Evolutionary conservation across 2,797 vertebrate genomes (phyloP).

Genomic region (Gastrophryne carolinensis): DNA sequence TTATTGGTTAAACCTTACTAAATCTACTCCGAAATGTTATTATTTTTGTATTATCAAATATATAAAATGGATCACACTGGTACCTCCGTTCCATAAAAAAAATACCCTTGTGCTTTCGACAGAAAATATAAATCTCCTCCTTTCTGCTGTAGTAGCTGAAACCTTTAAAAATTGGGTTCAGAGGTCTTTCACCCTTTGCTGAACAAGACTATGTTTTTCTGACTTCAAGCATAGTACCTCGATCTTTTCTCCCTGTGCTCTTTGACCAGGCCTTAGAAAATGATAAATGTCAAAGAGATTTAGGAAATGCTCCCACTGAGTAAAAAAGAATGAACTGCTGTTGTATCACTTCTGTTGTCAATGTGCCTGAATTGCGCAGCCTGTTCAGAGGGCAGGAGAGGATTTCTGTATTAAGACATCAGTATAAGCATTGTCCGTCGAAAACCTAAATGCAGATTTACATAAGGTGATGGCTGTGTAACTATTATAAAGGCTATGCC

Average conservation of each 20-base stretch:
- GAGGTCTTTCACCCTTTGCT: slow-evolving; percentile 17
- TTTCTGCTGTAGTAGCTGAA: slow-evolving; percentile 25
- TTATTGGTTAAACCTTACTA: too few species aligned
- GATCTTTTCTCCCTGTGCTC: slow-evolving; percentile 30
- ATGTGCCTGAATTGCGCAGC: not conserved
- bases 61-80: not conserved
- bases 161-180: slow-evolving; percentile 43
- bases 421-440: too few species aligned
- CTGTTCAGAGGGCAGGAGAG: not conserved
- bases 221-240: slow-evolving; percentile 9
- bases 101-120: not conserved
- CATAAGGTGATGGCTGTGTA: too few species aligned
- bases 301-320: slow-evolving; percentile 27
- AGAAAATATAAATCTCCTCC: slow-evolving; percentile 21
- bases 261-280: slow-evolving; percentile 44
- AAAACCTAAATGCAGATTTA: too few species aligned
- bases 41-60: not conserved
- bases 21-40: not conserved
- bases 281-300: slow-evolving; percentile 45
- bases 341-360: slow-evolving; percentile 23
- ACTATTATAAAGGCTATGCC: too few species aligned
- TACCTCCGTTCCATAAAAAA: not conserved
- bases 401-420: too few species aligned
- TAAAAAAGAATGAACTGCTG: slow-evolving; percentile 31
- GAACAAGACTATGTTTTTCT: slow-evolving; percentile 29